Evolutionary conservation across 2,113 vertebrate species (phyloP).

Genomic region (Poeciliopsis retropinna): DNA sequence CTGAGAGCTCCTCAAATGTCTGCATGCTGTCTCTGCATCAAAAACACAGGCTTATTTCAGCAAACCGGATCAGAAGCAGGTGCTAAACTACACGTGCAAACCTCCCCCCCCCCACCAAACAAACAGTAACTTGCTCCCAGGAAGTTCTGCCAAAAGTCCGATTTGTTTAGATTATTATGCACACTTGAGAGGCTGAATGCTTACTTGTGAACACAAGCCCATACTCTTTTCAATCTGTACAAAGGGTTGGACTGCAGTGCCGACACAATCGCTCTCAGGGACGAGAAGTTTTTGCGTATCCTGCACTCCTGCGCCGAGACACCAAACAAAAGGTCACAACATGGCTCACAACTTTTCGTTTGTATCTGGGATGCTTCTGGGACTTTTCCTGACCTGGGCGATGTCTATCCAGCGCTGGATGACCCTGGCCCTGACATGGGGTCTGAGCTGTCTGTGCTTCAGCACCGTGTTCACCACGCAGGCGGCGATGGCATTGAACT

Average conservation of each 20-base stretch:
- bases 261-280: conserved; percentile 91
- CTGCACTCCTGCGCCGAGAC: conserved; percentile 87
- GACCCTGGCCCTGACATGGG: conserved; percentile 88
- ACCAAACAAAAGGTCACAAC: not conserved
- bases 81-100: not conserved
- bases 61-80: not conserved
- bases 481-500: conserved; percentile 92
- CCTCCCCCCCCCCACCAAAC: too few species aligned
- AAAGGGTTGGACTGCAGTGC: conserved; percentile 94
- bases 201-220: conserved; percentile 92
- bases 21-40: conserved; percentile 85
- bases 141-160: not conserved
- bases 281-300: conserved; percentile 96
- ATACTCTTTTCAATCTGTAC: conserved; percentile 91
- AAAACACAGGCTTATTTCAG: conserved; percentile 23
- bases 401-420: conserved; percentile 96
- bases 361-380: not conserved
- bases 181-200: conserved; percentile 39
- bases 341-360: not conserved
- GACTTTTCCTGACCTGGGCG: conserved; percentile 82
- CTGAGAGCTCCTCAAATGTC: conserved; percentile 93
- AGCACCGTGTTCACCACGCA: conserved; percentile 92
- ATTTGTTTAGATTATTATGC: conserved; percentile 20
- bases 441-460: conserved; percentile 82
- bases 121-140: not conserved